Percentiles rank a stretch among this genome's conserved stretches.
Conservation (phyloP, 2,797 vertebrate species). For the Oreortyx pictus region DNA sequence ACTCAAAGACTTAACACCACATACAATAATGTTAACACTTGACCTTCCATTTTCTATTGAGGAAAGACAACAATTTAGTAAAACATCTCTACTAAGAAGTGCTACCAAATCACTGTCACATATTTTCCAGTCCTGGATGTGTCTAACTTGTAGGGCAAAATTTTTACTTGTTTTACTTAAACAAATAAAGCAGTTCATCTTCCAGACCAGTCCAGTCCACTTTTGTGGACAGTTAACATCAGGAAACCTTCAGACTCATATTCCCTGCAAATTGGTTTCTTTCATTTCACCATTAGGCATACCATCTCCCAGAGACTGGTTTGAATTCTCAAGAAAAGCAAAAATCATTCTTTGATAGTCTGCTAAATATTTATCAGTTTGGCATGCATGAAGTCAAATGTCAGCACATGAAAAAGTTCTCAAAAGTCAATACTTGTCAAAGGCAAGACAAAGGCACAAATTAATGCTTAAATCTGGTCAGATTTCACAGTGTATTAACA, state of each 20-base stretch:
- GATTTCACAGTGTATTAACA: background rate
- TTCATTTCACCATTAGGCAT: background rate
- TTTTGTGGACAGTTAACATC: background rate
- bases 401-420: background rate
- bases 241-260: background rate
- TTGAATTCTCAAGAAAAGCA: background rate
- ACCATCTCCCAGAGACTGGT: background rate
- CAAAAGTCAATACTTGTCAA: background rate
- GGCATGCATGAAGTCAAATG: background rate
- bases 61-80: background rate
- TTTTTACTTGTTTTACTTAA: background rate
- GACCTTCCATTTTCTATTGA: background rate
- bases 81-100: background rate
- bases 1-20: background rate
- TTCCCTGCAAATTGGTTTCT: background rate
- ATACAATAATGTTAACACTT: background rate
- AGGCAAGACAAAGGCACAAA: accelerated
- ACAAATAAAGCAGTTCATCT: background rate
- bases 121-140: background rate
- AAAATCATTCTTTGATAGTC: background rate
- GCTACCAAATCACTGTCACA: background rate
- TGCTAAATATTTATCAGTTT: background rate
- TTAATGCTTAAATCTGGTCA: background rate
- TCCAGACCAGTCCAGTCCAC: background rate
- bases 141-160: background rate